Conservation (phyloP, 1,140 invertebrate genomes). For the Nixonia krombeini region DNA sequence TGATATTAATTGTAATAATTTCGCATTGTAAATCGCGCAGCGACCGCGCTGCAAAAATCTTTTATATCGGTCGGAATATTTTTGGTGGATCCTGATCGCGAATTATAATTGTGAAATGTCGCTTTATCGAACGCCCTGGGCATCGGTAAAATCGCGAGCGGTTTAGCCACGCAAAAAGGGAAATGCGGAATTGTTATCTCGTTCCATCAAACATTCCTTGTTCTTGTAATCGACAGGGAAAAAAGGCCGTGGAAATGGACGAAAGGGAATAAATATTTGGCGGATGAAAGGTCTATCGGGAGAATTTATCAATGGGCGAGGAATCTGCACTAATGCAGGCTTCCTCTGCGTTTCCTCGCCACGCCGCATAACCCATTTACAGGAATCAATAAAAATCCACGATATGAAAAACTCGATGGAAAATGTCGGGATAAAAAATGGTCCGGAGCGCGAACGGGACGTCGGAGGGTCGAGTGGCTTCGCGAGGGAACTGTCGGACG, state of each 20-base stretch:
- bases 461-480: conserved; percentile 4
- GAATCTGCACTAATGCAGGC: background rate
- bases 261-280: no score
- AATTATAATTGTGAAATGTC: no score
- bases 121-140: no score
- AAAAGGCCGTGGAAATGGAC: background rate
- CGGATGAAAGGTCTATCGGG: background rate
- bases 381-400: conserved; percentile 51
- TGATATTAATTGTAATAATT: no score
- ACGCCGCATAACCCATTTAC: conserved; percentile 29
- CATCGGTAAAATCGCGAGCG: no score
- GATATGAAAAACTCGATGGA: conserved; percentile 37
- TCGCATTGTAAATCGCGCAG: no score
- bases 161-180: background rate
- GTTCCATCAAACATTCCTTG: background rate
- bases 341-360: background rate
- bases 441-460: conserved; percentile 16
- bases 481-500: conserved; percentile 2
- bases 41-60: no score
- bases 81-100: no score
- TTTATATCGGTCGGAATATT: no score
- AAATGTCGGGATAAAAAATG: conserved; percentile 35
- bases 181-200: background rate
- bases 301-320: background rate
- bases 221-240: no score